phyloP scores from a whole-genome alignment of 2,113 vertebrate genomes.

The Motacilla alba region DNA sequence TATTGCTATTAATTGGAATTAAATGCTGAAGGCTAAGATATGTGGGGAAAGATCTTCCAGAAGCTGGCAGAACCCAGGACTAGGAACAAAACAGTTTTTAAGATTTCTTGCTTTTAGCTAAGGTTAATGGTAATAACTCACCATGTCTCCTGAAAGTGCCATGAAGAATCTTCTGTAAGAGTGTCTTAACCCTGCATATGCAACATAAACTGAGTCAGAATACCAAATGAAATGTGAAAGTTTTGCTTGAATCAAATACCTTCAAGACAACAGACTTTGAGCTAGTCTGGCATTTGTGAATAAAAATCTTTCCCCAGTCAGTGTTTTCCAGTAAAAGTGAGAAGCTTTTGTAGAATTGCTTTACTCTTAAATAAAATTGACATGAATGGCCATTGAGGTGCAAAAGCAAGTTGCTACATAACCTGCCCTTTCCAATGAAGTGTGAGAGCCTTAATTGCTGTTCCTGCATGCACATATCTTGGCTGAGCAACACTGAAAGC shows the following conservation, averaged over 20 bases:
- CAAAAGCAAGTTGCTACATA: background rate
- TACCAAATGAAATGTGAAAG: background rate
- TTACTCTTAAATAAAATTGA: background rate
- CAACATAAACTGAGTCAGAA: background rate
- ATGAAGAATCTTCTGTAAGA: background rate
- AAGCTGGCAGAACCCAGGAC: background rate
- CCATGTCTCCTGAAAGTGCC: background rate
- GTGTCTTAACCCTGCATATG: background rate
- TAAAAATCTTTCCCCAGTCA: background rate
- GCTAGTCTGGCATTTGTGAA: background rate
- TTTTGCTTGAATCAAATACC: background rate
- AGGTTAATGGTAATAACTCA: background rate
- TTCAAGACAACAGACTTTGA: background rate
- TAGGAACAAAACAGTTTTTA: background rate
- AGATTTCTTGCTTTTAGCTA: background rate
- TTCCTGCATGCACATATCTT: background rate
- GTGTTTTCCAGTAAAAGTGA: background rate
- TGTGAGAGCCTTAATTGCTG: background rate
- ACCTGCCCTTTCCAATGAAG: background rate
- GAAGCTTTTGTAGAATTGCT: background rate
- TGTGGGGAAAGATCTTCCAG: background rate
- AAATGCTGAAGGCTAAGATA: background rate
- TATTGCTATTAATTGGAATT: background rate
- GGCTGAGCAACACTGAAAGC: background rate
- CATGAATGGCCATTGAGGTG: background rate